phyloP scores from a whole-genome alignment of 2,113 vertebrate genomes.

The Lepidothrix coronata region DNA sequence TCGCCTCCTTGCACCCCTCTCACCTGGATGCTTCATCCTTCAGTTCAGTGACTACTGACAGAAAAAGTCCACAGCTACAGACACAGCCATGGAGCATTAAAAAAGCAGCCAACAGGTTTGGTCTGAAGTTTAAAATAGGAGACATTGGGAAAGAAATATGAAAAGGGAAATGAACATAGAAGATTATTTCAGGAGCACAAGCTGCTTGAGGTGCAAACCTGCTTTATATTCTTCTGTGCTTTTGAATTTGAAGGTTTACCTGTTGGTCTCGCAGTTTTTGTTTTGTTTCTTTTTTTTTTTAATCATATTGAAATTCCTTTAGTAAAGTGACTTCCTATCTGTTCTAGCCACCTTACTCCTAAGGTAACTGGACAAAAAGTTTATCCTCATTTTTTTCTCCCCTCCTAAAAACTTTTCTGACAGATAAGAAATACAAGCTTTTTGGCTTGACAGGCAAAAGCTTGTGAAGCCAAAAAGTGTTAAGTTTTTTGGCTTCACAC shows the following conservation, averaged over 20 bases:
- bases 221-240: not conserved
- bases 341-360: not conserved
- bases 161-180: not conserved
- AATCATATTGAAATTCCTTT: not conserved
- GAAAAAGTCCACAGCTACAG: not conserved
- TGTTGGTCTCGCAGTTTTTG: not conserved
- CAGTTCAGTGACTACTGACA: not conserved
- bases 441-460: not conserved
- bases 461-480: too few relatives aligned
- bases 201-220: not conserved
- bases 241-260: not conserved
- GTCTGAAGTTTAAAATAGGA: not conserved
- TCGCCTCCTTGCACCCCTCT: not conserved
- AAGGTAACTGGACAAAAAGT: not conserved
- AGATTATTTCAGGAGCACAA: not conserved
- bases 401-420: not conserved
- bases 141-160: not conserved
- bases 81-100: not conserved
- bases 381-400: accelerated
- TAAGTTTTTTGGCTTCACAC: not conserved
- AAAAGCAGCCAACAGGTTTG: not conserved
- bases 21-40: not conserved
- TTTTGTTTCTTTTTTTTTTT: not conserved
- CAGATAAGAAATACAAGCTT: not conserved
- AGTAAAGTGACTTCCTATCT: not conserved